Conservation (phyloP, 2,113 vertebrate genomes). For the Psilopsiagon aymara region DNA sequence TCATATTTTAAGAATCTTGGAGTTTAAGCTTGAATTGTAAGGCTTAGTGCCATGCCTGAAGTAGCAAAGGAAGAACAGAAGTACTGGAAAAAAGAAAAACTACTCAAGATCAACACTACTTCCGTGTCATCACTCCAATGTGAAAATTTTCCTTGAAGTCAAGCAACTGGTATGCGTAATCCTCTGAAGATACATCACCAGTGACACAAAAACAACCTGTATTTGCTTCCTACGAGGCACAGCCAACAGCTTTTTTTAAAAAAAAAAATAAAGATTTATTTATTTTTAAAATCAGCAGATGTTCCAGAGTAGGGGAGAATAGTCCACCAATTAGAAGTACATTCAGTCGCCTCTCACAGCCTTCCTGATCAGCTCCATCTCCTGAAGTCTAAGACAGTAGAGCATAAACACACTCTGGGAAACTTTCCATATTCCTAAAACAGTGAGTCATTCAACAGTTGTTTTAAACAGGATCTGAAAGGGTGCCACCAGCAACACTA, state of each 20-base stretch:
- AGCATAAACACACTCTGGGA: neutral
- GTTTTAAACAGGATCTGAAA: constrained; percentile 34
- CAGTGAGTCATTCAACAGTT: constrained; percentile 2
- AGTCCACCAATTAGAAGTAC: neutral
- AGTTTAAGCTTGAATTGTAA: neutral
- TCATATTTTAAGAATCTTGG: neutral
- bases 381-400: neutral
- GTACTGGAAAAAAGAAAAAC: neutral
- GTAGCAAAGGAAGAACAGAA: neutral
- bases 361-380: neutral
- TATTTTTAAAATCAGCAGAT: neutral
- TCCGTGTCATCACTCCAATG: neutral
- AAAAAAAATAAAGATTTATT: neutral
- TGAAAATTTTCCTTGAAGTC: constrained; percentile 31
- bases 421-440: constrained; percentile 1
- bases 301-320: neutral
- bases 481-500: neutral
- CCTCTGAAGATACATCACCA: neutral
- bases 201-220: neutral
- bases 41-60: neutral
- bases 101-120: neutral
- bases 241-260: neutral
- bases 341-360: neutral
- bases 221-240: neutral
- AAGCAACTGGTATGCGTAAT: neutral